A percentile compares a stretch with the other conserved stretches of the same genome.
These are phyloP conservation scores for Galerucella calmariensis DNA, from an alignment of 2,888 invertebrate species.

Conservation along the genomic window DNA sequence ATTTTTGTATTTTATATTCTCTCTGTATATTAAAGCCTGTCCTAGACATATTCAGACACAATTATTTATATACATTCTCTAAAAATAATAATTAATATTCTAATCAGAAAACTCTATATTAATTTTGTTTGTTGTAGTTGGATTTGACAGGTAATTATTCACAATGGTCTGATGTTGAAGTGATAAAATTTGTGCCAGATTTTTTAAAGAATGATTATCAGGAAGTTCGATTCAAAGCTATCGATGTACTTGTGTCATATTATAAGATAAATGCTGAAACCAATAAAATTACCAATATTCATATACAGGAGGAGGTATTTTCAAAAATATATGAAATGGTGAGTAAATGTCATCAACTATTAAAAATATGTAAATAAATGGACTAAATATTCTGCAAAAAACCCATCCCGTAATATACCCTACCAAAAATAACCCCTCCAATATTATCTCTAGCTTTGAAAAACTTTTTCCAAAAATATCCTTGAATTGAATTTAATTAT, in stretches of 20 bases:
- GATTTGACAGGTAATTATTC: constrained; percentile 54
- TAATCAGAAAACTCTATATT: neutral
- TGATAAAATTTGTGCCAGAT: constrained; percentile 51
- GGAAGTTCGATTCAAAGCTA: constrained; percentile 62
- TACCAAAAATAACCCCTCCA: no score
- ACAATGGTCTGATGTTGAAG: constrained; percentile 51
- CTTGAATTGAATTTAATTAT: no score
- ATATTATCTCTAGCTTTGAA: no score
- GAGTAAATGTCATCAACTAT: neutral
- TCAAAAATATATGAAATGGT: constrained; percentile 56
- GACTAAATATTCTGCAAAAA: no score
- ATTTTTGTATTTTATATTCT: no score
- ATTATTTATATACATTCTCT: no score
- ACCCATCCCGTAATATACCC: no score
- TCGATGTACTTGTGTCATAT: constrained; percentile 60
- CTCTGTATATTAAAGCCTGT: no score
- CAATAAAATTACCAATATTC: constrained; percentile 45
- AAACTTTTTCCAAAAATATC: no score
- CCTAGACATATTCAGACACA: no score
- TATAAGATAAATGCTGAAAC: constrained; percentile 51
- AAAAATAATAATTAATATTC: neutral
- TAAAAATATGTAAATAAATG: no score
- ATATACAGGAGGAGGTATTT: constrained; percentile 57
- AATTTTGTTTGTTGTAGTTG: constrained; percentile 44
- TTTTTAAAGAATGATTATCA: constrained; percentile 62